Base-by-base conservation (phyloP, 92 coral and sea anemone species). In the Siderastrea siderea region DNA sequence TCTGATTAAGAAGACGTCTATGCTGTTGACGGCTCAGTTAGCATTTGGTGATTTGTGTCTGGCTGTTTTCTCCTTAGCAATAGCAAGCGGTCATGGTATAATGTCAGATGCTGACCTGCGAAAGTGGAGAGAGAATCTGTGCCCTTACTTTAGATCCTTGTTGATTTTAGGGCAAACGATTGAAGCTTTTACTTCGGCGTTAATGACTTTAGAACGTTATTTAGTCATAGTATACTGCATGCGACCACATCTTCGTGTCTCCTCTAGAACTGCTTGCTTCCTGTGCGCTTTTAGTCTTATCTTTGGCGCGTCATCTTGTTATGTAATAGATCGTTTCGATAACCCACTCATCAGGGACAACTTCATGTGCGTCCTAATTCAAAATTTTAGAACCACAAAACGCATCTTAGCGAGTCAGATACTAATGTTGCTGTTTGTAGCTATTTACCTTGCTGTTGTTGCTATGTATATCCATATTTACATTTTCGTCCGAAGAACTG, bases 141-240 rank as follows among this genome's bases (percentile, higher is more conserved):
- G 94, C 43, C 89, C 91, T 11, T 80, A 82, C 45, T 91, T 74
- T 52, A 75, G 94, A 63, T 84, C 87, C 6, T 70, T 91, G 9
- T 73, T 91, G 59, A 60, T 91, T 16, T 64, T 91, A 63, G 94
- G 89, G 4, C 94, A 91, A 70, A 83, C 89, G 1, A 77, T 91
- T 66, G 94, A 83, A 26, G 94, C 88, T 7, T 53, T 81, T 9
- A 91, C 94, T 9, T 87, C 92, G 44, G 75, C 78, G 17, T 52
- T 87, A 13, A 87, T 91, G 77, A 91, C 94, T 54, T 7, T 87
- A n/a, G 94, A 91, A 57, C 77, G 94, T 12, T 87, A 82, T 77
- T 52, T 91, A 9, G 94, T 84, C 12, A 91, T 89, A n/a, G 87
- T 91, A 15, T 78, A 86, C 77, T 91, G 91, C 71, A 87, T 87